Conservation (phyloP, 1,140 invertebrate genomes). For the Heliconius hewitsoni region DNA sequence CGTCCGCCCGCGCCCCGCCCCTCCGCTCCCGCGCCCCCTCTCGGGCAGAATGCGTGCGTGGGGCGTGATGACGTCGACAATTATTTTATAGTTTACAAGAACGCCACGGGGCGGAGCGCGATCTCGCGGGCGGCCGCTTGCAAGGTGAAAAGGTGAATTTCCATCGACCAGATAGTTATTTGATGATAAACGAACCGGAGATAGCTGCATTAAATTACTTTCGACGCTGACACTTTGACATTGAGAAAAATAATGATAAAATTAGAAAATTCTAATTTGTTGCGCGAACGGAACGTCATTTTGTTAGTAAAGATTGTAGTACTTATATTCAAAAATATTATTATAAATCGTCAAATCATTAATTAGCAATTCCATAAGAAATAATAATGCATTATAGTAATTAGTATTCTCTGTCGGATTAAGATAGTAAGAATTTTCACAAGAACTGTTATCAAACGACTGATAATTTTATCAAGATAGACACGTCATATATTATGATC, state of each 20-base stretch:
- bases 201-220: not conserved
- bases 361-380: not conserved
- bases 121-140: slow-evolving; percentile 34
- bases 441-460: slow-evolving; percentile 1
- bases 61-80: slow-evolving; percentile 45
- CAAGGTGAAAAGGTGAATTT: slow-evolving; percentile 41
- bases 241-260: not conserved
- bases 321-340: not conserved
- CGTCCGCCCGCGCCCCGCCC: slow-evolving; percentile 71
- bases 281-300: too few species aligned
- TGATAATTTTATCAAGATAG: slow-evolving; percentile 7
- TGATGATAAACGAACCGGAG: not conserved
- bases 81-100: slow-evolving; percentile 37
- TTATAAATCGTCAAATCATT: not conserved
- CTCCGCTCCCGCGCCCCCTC: slow-evolving; percentile 48
- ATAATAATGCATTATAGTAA: not conserved
- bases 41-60: slow-evolving; percentile 46
- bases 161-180: not conserved
- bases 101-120: slow-evolving; percentile 30
- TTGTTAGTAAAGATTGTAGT: not conserved
- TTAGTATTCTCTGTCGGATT: not conserved
- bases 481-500: slow-evolving; percentile 1
- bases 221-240: not conserved
- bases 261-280: too few species aligned
- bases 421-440: slow-evolving; percentile 3